These are phyloP conservation scores for Telenomus remus DNA, from an alignment of 1,140 invertebrate genomes.

Conservation along the genomic window DNA sequence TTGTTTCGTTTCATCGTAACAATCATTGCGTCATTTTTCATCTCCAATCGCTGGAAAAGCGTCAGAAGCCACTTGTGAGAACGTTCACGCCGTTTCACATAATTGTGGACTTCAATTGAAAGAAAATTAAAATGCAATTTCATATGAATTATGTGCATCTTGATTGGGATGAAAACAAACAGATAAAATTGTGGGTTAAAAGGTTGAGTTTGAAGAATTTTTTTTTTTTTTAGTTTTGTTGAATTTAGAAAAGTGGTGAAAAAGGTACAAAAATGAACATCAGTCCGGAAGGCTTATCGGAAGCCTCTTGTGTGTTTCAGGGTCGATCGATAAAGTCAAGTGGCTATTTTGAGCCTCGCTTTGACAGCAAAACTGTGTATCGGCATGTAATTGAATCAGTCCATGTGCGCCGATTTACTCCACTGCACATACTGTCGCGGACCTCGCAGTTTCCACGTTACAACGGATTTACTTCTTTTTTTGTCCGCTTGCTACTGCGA, in stretches of 20 bases:
- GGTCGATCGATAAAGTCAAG: slow-evolving; percentile 55
- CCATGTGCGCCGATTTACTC: slow-evolving; percentile 21
- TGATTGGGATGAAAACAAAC: too few relatives aligned
- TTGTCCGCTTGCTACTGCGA: slow-evolving; percentile 5
- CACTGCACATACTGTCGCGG: too few relatives aligned
- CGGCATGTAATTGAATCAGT: slow-evolving; percentile 42
- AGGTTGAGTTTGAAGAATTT: too few relatives aligned
- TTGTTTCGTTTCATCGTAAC: slow-evolving; percentile 9
- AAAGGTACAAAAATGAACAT: slow-evolving; percentile 18
- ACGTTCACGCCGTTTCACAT: background rate
- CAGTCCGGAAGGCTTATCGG: slow-evolving; percentile 41
- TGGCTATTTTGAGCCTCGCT: slow-evolving; percentile 55
- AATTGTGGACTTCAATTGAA: too few relatives aligned
- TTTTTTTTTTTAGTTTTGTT: too few relatives aligned
- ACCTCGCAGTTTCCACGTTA: slow-evolving; percentile 8
- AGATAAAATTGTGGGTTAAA: too few relatives aligned
- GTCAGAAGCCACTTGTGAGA: background rate
- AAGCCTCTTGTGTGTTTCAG: slow-evolving; percentile 50
- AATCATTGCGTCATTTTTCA: slow-evolving; percentile 1
- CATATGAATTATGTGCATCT: too few relatives aligned
- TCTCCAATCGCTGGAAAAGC: background rate
- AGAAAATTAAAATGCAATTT: too few relatives aligned
- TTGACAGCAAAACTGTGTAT: slow-evolving; percentile 51
- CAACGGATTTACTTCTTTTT: slow-evolving; percentile 11
- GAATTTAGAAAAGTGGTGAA: slow-evolving; percentile 19